A percentile compares a stretch with the other conserved stretches of the same genome.
These are phyloP conservation scores for Carassius auratus DNA, from an alignment of 2,113 vertebrate genomes.

Conservation along the genomic window DNA sequence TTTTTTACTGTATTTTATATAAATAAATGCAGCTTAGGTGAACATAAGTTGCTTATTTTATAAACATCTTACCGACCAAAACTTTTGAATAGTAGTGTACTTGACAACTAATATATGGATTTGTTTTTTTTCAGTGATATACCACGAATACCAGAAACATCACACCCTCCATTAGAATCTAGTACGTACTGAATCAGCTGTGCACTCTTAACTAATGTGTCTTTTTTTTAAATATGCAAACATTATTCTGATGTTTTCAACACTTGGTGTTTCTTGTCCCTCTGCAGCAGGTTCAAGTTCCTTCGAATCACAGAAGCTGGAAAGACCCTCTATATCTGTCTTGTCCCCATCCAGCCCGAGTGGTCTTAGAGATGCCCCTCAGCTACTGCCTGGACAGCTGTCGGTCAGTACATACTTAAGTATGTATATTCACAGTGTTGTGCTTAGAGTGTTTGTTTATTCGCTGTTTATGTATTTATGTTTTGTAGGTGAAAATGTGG, in stretches of 20 bases:
- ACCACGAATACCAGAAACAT: constrained; percentile 97
- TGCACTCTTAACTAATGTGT: background rate
- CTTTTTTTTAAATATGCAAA: background rate
- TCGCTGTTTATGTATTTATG: background rate
- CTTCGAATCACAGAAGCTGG: constrained; percentile 99
- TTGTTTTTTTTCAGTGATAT: constrained; percentile 86
- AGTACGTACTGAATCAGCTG: constrained; percentile 77
- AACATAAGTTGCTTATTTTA: background rate
- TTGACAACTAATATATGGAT: background rate
- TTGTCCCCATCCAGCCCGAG: constrained; percentile 95
- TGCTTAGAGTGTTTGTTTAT: background rate
- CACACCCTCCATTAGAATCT: constrained; percentile 96
- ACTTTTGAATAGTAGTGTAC: background rate
- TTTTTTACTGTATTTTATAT: background rate
- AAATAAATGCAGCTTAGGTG: background rate
- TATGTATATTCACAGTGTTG: background rate
- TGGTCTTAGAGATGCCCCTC: constrained; percentile 89
- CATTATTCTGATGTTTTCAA: background rate
- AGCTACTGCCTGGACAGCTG: constrained; percentile 92
- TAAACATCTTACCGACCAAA: background rate
- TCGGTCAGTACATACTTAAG: constrained; percentile 43
- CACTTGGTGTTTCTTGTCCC: constrained; percentile 8
- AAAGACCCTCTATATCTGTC: constrained; percentile 95
- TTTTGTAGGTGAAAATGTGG: constrained; percentile 91
- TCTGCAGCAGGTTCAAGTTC: constrained; percentile 92